Evolutionary conservation across 1,140 invertebrate genomes (phyloP).

Genomic region (Uloborus diversus): DNA sequence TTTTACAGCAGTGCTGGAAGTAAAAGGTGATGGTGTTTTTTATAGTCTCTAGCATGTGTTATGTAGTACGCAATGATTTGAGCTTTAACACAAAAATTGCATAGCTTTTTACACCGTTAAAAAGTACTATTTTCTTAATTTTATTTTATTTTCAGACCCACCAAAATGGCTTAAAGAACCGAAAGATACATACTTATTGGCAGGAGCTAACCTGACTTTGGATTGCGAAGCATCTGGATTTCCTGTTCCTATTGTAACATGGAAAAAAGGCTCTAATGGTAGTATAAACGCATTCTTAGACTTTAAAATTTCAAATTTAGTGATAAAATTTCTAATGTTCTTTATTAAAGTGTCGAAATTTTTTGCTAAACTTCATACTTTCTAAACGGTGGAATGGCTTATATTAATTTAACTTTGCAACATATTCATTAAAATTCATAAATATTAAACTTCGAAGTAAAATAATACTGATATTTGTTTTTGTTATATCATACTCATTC

Average conservation of each 20-base stretch:
- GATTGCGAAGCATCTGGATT: constrained; percentile 69
- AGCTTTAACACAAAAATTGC: neutral
- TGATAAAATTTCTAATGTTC: too few relatives aligned
- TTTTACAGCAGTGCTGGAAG: constrained; percentile 73
- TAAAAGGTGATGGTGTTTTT: constrained; percentile 72
- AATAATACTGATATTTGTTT: too few relatives aligned
- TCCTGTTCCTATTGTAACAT: constrained; percentile 67
- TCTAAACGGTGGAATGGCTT: too few relatives aligned
- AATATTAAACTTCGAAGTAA: too few relatives aligned
- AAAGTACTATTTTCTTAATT: neutral
- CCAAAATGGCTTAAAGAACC: constrained; percentile 69
- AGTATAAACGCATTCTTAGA: too few relatives aligned
- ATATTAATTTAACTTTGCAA: too few relatives aligned
- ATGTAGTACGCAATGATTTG: neutral
- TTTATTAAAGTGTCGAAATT: too few relatives aligned
- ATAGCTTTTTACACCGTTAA: neutral
- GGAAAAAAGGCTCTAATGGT: constrained; percentile 64
- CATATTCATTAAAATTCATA: too few relatives aligned
- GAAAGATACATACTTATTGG: constrained; percentile 65
- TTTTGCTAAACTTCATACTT: too few relatives aligned
- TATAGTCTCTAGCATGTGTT: neutral
- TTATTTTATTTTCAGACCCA: constrained; percentile 63
- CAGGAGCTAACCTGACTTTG: constrained; percentile 63
- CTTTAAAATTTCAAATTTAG: too few relatives aligned
- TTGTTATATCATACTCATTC: too few relatives aligned